These are phyloP conservation scores for Propithecus perrieri DNA, from an alignment of 2,797 vertebrate species.

Conservation along the genomic window DNA sequence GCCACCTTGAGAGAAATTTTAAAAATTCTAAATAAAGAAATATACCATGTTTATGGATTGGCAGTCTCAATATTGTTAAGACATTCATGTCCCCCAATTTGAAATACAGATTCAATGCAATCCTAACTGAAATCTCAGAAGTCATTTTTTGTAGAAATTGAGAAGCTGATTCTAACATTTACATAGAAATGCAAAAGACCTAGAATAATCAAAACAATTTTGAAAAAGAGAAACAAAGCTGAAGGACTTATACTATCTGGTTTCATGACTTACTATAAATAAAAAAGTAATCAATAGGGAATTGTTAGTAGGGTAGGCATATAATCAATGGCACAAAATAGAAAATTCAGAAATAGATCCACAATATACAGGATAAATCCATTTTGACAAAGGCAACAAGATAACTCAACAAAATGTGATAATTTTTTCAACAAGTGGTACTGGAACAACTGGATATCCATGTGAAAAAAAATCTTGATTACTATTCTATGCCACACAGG, in stretches of 20 bases:
- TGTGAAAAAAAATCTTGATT: background rate
- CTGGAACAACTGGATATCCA: background rate
- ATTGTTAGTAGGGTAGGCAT: background rate
- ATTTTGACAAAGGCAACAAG: conserved; percentile 18
- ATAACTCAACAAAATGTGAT: conserved; percentile 3
- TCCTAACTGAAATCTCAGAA: background rate
- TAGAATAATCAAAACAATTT: conserved; percentile 14
- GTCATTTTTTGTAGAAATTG: conserved; percentile 11
- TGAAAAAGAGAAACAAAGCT: background rate
- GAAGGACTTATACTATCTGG: background rate
- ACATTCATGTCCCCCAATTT: background rate
- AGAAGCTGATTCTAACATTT: conserved; percentile 27
- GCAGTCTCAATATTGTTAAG: background rate
- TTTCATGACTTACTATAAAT: background rate
- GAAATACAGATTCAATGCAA: background rate
- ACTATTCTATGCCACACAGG: background rate
- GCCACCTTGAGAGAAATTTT: background rate
- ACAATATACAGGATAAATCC: background rate
- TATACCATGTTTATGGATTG: background rate
- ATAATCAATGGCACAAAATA: background rate
- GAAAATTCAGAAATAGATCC: background rate
- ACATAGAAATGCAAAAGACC: background rate
- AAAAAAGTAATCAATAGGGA: background rate
- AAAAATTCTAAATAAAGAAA: conserved; percentile 26
- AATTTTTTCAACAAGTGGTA: conserved; percentile 28